A percentile compares a stretch with the other conserved stretches of the same genome.
Evolutionary conservation across 2,888 invertebrate species (phyloP).

Genomic region (Drosophila mimetica): DNA sequence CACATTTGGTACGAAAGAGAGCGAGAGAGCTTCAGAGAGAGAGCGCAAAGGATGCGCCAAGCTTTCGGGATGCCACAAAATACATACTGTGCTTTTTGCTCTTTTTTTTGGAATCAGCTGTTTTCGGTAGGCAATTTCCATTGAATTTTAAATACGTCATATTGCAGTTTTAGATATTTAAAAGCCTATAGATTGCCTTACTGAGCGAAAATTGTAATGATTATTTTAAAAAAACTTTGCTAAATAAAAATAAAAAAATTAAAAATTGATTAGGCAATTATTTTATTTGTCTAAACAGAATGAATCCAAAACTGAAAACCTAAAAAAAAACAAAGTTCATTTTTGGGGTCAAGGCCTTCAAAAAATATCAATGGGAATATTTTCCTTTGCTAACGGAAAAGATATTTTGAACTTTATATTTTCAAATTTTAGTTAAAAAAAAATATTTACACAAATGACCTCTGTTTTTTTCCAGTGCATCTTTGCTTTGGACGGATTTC

Average conservation of each 20-base stretch:
- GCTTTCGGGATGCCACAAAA: slow-evolving; percentile 47
- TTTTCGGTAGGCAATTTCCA: slow-evolving; percentile 15
- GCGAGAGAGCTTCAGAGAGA: slow-evolving; percentile 1
- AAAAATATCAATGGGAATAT: no score
- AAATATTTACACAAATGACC: no score
- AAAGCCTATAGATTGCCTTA: neutral
- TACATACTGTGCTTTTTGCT: neutral
- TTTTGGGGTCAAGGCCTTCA: no score
- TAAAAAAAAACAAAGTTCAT: no score
- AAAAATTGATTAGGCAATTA: neutral
- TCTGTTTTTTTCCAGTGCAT: slow-evolving; percentile 4
- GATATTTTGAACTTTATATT: no score
- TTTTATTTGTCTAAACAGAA: no score
- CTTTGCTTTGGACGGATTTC: neutral
- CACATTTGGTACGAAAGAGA: slow-evolving; percentile 1
- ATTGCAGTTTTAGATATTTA: slow-evolving; percentile 1
- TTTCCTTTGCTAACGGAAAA: no score
- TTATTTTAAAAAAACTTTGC: neutral
- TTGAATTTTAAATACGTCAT: slow-evolving; percentile 8
- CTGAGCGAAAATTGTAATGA: neutral
- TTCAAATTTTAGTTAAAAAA: no score
- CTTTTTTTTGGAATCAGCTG: slow-evolving; percentile 23
- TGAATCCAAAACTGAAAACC: no score
- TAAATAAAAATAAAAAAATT: neutral
- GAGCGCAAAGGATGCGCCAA: slow-evolving; percentile 28